These are phyloP conservation scores for Cepaea nemoralis DNA, from an alignment of 1,140 invertebrate species.

Conservation along the genomic window DNA sequence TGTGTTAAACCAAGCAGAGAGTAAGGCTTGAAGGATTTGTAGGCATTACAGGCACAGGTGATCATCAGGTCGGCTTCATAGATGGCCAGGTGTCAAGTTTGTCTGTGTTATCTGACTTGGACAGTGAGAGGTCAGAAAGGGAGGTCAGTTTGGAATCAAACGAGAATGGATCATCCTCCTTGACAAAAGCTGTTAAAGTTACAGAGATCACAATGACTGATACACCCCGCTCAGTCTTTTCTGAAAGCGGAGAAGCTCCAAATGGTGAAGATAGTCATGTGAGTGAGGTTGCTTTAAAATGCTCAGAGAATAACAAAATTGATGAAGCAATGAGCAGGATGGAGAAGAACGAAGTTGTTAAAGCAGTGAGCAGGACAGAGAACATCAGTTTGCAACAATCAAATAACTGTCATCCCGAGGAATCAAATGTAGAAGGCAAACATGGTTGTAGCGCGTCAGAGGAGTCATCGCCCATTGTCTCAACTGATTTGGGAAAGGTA, in stretches of 20 bases:
- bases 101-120: neutral
- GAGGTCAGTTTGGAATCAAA: constrained; percentile 13
- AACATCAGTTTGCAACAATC: too few relatives aligned
- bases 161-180: neutral
- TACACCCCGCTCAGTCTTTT: too few relatives aligned
- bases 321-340: too few relatives aligned
- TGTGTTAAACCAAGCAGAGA: too few relatives aligned
- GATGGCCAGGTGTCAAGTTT: neutral
- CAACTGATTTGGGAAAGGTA: neutral
- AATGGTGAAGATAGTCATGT: constrained; percentile 25
- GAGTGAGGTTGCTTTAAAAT: neutral
- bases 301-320: constrained; percentile 7
- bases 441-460: neutral
- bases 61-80: too few relatives aligned
- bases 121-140: constrained; percentile 28
- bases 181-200: neutral
- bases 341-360: too few relatives aligned
- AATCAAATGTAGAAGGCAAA: too few relatives aligned
- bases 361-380: too few relatives aligned
- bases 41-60: too few relatives aligned
- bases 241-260: constrained; percentile 16
- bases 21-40: too few relatives aligned
- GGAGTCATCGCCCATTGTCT: neutral
- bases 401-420: too few relatives aligned
- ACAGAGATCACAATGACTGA: neutral